Base-by-base conservation (phyloP, 2,113 vertebrate genomes). In the Nettapus auritus region DNA sequence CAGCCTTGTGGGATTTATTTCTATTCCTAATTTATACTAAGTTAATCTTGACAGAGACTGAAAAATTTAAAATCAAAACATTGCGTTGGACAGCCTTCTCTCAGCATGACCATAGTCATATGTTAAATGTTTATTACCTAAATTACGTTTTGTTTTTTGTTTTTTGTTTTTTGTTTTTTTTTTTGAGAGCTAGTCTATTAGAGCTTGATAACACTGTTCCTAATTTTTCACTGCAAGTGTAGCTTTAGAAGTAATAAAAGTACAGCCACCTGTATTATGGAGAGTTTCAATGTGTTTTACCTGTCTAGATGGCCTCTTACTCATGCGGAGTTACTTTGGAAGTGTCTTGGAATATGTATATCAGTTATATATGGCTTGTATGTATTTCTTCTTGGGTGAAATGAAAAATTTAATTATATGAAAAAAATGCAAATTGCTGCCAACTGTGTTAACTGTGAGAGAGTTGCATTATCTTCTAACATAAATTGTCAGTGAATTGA, bases 371-470 rank as follows among this genome's bases (percentile, higher is more conserved):
- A 52, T 0, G 2, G 50, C 83, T 95, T 90, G 11, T 73, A 77
- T 53, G 63, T 89, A 76, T 87, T 76, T 68, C 86, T 95, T 93
- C 83, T 90, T 64, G 89, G 82, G 85, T 79, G 46, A 93, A 96
- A 96, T 93, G 93, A 74, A 90, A 95, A 69, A 90, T 96, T 81
- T 89, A 92, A 94, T 86, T 94, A 89, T 93, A 92, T 75, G 34
- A 90, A 73, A 93, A 96, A 92, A 97, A 96, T 94, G 77, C 89
- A 98, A 96, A 97, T 97, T 96, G 66, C 92, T 92, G 94, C 95
- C 97, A 97, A 96, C 91, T 97, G 93, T 95, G 95, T 96, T 97
- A 97, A 96, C 90, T 94, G 93, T 96, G 94, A 96, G 74, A 93
- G 89, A 81, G 76, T 67, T 93, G 63, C 93, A 93, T 97, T 97